Conservation (phyloP, 2,888 invertebrate species). For the Oscheius onirici region DNA sequence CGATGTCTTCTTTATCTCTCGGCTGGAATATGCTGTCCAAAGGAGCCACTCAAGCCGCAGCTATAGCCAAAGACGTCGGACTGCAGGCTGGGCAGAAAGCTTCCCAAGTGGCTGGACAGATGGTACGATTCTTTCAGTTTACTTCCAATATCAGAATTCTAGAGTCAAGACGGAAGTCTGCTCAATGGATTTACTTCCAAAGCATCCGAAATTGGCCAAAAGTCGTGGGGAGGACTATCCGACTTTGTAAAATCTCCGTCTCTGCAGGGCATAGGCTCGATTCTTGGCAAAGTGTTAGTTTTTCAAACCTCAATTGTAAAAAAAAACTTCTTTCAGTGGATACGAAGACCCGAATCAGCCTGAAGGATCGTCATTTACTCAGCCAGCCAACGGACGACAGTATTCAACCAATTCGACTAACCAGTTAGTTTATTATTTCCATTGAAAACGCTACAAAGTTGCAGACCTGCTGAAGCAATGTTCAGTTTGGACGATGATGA, state of each 20-base stretch:
- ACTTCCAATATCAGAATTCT: constrained; percentile 13
- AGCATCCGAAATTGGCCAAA: constrained; percentile 66
- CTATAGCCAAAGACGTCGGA: constrained; percentile 66
- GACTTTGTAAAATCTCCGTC: constrained; percentile 70
- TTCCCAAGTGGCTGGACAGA: constrained; percentile 57
- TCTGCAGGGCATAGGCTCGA: constrained; percentile 59
- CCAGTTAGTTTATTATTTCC: neutral
- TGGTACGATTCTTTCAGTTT: constrained; percentile 35
- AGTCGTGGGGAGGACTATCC: constrained; percentile 64
- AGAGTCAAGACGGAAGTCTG: constrained; percentile 51
- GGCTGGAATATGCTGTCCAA: constrained; percentile 69
- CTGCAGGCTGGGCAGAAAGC: constrained; percentile 67
- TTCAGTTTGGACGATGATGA: constrained; percentile 23
- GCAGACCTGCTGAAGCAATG: constrained; percentile 9
- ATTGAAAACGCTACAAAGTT: too few species aligned
- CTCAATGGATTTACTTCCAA: constrained; percentile 58
- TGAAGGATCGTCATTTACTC: constrained; percentile 1
- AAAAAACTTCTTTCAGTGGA: constrained; percentile 48
- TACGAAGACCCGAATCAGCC: constrained; percentile 62
- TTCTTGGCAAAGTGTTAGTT: constrained; percentile 42
- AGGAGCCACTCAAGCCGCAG: constrained; percentile 67
- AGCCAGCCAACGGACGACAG: neutral
- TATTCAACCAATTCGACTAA: constrained; percentile 9
- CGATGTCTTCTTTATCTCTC: constrained; percentile 67
- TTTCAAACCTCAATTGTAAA: neutral